These are phyloP conservation scores for Drosophila picticornis DNA, from an alignment of 2,888 invertebrate species.

Conservation along the genomic window DNA sequence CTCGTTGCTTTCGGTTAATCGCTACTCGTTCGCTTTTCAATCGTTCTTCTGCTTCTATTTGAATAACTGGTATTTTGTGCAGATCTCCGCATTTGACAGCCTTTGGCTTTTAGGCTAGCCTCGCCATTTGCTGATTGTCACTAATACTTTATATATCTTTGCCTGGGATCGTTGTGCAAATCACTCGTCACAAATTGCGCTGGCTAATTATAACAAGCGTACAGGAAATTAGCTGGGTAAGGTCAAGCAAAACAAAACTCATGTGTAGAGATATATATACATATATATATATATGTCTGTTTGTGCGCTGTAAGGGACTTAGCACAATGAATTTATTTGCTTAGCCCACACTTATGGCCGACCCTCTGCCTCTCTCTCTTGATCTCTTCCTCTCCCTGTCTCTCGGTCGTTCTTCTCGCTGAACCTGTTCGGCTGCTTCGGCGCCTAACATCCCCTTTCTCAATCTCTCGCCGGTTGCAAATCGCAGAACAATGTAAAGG, in stretches of 20 bases:
- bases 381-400: constrained; percentile 1
- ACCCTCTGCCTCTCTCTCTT: not conserved
- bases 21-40: constrained; percentile 7
- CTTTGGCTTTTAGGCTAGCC: not conserved
- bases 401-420: constrained; percentile 14
- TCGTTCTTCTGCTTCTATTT: not conserved
- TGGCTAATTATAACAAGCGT: constrained; percentile 20
- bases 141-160: not conserved
- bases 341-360: constrained; percentile 5
- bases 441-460: constrained; percentile 38
- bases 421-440: constrained; percentile 38
- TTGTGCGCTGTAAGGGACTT: not conserved
- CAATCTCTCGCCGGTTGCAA: constrained; percentile 1
- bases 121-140: constrained; percentile 5
- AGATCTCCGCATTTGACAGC: not conserved
- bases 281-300: not conserved
- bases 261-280: not conserved
- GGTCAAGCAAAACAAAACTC: not conserved
- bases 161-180: constrained; percentile 1
- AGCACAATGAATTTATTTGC: constrained; percentile 30
- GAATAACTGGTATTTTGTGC: not conserved
- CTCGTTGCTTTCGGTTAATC: not conserved
- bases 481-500: constrained; percentile 16
- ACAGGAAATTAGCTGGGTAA: constrained; percentile 31
- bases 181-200: constrained; percentile 10